Conservation (phyloP, 2,113 vertebrate genomes). For the Mesitornis unicolor region DNA sequence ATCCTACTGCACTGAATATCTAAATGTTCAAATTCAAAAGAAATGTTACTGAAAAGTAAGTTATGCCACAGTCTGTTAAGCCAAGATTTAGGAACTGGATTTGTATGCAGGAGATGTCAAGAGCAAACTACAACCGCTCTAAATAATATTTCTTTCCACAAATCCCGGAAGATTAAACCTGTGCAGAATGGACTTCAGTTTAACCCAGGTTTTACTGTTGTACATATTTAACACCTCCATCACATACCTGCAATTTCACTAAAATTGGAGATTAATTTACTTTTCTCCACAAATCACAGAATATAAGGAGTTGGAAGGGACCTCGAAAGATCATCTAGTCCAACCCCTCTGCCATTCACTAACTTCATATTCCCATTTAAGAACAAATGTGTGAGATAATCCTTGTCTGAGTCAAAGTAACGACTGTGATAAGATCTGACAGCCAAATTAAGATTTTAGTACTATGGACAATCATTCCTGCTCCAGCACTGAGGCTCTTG, state of each 20-base stretch:
- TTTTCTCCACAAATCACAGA: not conserved
- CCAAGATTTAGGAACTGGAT: not conserved
- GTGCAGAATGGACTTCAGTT: not conserved
- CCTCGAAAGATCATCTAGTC: too few relatives aligned
- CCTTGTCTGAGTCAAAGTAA: not conserved
- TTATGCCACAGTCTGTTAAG: not conserved
- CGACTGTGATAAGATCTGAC: conserved; percentile 12
- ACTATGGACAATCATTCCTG: not conserved
- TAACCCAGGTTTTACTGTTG: not conserved
- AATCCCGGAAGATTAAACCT: not conserved
- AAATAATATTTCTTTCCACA: not conserved
- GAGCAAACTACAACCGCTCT: not conserved
- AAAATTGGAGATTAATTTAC: not conserved
- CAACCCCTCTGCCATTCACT: too few relatives aligned
- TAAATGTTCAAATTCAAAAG: not conserved
- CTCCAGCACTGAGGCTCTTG: not conserved
- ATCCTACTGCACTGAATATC: not conserved
- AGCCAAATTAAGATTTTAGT: conserved; percentile 5
- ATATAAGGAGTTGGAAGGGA: too few relatives aligned
- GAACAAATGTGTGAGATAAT: not conserved
- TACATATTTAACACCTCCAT: not conserved
- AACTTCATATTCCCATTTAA: not conserved
- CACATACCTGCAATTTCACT: not conserved
- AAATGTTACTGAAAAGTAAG: not conserved
- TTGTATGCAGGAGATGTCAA: not conserved